phyloP scores from a whole-genome alignment of 1,140 invertebrate genomes.

The Caenorhabditis briggsae region DNA sequence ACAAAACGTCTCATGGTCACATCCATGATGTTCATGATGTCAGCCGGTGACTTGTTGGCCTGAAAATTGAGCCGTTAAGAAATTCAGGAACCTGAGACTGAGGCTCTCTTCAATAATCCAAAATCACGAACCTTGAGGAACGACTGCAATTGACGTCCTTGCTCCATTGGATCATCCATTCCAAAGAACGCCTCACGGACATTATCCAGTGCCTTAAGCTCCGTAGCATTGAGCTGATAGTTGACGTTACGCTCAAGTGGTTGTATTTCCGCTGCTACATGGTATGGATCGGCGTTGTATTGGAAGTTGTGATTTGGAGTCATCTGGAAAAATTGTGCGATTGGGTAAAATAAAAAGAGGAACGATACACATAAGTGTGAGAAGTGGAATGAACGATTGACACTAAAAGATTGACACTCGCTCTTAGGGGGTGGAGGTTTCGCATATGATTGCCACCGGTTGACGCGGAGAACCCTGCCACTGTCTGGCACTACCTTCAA shows the following conservation, averaged over 20 bases:
- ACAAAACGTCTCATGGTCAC: slow-evolving; percentile 76
- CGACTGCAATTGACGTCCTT: slow-evolving; percentile 58
- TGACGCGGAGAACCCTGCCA: not conserved
- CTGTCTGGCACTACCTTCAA: slow-evolving; percentile 32
- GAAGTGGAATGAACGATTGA: not conserved
- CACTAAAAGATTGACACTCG: too few relatives aligned
- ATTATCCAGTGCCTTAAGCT: slow-evolving; percentile 67
- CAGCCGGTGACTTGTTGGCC: slow-evolving; percentile 68
- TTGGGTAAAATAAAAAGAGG: not conserved
- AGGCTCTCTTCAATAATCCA: too few relatives aligned
- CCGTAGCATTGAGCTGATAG: slow-evolving; percentile 70
- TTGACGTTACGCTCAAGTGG: slow-evolving; percentile 34
- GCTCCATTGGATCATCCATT: slow-evolving; percentile 69
- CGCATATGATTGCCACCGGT: not conserved
- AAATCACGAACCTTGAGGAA: slow-evolving; percentile 41
- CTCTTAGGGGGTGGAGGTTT: not conserved
- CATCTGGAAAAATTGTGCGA: not conserved
- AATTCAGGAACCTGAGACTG: not conserved
- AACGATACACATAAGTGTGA: not conserved
- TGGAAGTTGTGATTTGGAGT: not conserved
- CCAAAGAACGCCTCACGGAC: slow-evolving; percentile 68
- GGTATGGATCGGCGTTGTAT: slow-evolving; percentile 15
- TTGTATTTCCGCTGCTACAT: not conserved
- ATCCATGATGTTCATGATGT: slow-evolving; percentile 76
- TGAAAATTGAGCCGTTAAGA: slow-evolving; percentile 20